Base-by-base conservation (phyloP, 2,888 invertebrate species). In the Taphrorychus bicolor region DNA sequence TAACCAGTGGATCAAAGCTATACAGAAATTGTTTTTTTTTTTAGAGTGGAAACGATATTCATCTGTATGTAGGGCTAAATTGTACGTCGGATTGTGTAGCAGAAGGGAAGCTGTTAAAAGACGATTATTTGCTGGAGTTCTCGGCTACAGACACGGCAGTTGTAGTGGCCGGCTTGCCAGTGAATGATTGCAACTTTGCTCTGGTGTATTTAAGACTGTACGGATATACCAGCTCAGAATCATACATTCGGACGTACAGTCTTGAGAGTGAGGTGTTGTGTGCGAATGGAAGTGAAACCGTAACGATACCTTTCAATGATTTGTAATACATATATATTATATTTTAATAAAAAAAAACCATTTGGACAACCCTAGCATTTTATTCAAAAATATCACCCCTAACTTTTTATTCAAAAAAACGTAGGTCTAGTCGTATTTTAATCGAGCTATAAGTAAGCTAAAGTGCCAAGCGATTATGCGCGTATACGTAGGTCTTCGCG, bases 61-160 rank as follows among this genome's bases (percentile, higher is more conserved):
- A 74, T 22, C 59, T 73, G 3, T 69, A 71, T 22, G 66, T 75
- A 5, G 74, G 72, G 1, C 23, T 75, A 24, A 68, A 74, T 59
- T 73, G 73, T 40, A 67, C 72, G 0, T 64, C 72, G 3, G 18
- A 23, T n/a, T 73, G 73, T 32, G 57, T 32, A 41, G 73, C 74
- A 5, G 52, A 52, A 14, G 74, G 73, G 23, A 60, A 57, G 2
- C 42, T 75, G 14, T 58, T 60, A 5, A 64, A 72, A 58, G 71
- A 74, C 14, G 19, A 14, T 14, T 66, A 63, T 14, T 49, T 61
- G n/a, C 14, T 74, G 2, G 32, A 42, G 21, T 74, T 75, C 32
- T 2, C 14, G 16, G 73, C 74, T 4, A 66, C 69, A 40, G 58
- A 72, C 32, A 64, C 59, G 0, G 21, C 53, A 9, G 42, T 75